Evolutionary conservation across 2,113 vertebrate species (phyloP).

Genomic region (Geococcyx californianus): DNA sequence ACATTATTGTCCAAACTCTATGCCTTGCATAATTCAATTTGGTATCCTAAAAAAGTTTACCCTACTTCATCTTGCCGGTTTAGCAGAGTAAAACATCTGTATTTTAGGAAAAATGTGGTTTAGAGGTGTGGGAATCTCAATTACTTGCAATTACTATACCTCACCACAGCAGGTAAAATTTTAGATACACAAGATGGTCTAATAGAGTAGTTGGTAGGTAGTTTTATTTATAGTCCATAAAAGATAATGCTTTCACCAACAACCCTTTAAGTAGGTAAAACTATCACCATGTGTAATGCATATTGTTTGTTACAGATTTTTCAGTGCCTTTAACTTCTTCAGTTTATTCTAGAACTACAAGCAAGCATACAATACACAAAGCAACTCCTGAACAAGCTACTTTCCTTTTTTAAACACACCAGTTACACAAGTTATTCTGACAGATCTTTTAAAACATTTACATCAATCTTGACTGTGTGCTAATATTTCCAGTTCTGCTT

Average conservation of each 20-base stretch:
- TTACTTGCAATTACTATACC: background rate
- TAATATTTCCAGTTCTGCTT: constrained; percentile 57
- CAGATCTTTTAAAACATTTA: background rate
- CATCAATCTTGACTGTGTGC: background rate
- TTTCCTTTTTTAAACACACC: background rate
- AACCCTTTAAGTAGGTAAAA: background rate
- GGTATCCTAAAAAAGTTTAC: background rate
- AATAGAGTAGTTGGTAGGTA: background rate
- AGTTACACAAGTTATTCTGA: constrained; percentile 3
- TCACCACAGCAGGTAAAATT: background rate
- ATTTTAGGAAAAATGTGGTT: background rate
- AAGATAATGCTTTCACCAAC: background rate
- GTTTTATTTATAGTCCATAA: background rate
- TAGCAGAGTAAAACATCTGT: background rate
- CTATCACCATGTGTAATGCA: fast-evolving
- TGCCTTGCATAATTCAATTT: background rate
- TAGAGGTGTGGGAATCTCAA: background rate
- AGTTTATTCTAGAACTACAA: background rate
- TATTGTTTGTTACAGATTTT: background rate
- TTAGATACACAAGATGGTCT: background rate
- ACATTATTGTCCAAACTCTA: background rate
- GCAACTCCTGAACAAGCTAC: background rate
- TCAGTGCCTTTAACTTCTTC: background rate
- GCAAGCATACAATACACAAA: background rate
- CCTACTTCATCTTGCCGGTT: background rate